phyloP scores from a whole-genome alignment of 30 jellyfish, hydroid and myxozoan genomes.

The Nemopilema nomurai region DNA sequence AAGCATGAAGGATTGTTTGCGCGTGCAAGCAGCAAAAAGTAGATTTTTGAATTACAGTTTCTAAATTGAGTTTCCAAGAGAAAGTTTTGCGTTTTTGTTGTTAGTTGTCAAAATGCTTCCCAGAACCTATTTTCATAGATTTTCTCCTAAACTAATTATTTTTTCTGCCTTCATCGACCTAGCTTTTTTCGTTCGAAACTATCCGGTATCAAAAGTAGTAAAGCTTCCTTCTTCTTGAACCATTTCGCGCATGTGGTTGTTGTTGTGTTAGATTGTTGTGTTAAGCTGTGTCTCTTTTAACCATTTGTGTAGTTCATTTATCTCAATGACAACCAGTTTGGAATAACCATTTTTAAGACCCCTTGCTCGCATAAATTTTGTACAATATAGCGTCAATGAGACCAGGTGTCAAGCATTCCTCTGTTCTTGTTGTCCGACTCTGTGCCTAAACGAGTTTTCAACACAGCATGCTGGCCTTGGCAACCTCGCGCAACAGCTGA shows the following conservation, averaged over 20 bases:
- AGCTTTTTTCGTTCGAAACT: too few species aligned
- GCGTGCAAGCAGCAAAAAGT: too few species aligned
- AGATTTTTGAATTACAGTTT: too few species aligned
- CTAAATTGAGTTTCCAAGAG: too few species aligned
- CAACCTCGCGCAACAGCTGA: too few species aligned
- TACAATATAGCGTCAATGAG: background rate
- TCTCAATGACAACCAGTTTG: background rate
- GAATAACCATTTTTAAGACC: background rate
- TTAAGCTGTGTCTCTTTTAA: background rate
- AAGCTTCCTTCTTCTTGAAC: too few species aligned
- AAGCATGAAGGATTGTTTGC: too few species aligned
- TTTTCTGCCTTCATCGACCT: background rate
- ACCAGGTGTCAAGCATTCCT: background rate
- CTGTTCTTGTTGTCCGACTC: too few species aligned
- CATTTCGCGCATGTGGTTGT: background rate
- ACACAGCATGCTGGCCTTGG: too few species aligned
- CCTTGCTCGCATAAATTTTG: background rate
- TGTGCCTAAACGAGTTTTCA: too few species aligned
- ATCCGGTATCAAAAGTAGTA: too few species aligned
- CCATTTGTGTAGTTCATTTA: background rate
- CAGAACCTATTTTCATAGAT: too few species aligned
- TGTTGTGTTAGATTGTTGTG: background rate
- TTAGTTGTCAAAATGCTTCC: background rate
- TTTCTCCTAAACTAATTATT: background rate
- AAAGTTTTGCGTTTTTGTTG: background rate